phyloP scores from a whole-genome alignment of 2,113 vertebrate genomes.

The Salvelinus namaycush region DNA sequence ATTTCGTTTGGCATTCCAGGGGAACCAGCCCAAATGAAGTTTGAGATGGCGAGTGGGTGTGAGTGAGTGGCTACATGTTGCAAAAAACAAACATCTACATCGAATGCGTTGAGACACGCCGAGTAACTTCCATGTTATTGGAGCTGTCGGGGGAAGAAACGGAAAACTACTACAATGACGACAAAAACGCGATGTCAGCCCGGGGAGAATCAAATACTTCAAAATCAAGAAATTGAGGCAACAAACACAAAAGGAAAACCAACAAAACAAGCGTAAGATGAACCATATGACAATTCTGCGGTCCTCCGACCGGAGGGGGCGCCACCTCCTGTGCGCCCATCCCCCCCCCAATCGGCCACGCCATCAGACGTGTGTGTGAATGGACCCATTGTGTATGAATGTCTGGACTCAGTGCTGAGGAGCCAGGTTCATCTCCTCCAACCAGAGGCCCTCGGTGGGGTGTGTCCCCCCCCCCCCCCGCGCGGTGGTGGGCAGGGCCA shows the following conservation, averaged over 20 bases:
- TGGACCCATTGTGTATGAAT: constrained; percentile 90
- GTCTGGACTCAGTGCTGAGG: constrained; percentile 86
- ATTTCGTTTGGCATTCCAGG: constrained; percentile 97
- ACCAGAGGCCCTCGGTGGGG: constrained; percentile 78
- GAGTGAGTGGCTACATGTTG: constrained; percentile 99
- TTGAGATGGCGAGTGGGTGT: constrained; percentile 99
- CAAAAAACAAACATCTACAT: constrained; percentile 89
- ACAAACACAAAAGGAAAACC: constrained; percentile 50
- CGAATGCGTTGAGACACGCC: constrained; percentile 92
- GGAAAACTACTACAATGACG: constrained; percentile 67
- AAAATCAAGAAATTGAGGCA: constrained; percentile 75
- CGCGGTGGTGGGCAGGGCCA: constrained; percentile 60
- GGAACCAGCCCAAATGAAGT: constrained; percentile 96
- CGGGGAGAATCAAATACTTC: constrained; percentile 70
- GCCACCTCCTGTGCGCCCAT: constrained; percentile 73
- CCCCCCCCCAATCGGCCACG: constrained; percentile 79
- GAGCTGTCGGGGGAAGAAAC: constrained; percentile 83
- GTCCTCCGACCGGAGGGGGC: constrained; percentile 84
- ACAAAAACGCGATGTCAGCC: constrained; percentile 60
- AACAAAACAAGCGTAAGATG: constrained; percentile 63
- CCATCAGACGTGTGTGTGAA: constrained; percentile 88
- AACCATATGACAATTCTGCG: constrained; percentile 83
- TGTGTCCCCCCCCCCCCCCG: constrained; percentile 61
- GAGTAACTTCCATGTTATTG: constrained; percentile 86
- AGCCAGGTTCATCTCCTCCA: constrained; percentile 86